These are phyloP conservation scores for Odontamblyopus lacepedii DNA, from an alignment of 2,797 vertebrate genomes.

Conservation along the genomic window DNA sequence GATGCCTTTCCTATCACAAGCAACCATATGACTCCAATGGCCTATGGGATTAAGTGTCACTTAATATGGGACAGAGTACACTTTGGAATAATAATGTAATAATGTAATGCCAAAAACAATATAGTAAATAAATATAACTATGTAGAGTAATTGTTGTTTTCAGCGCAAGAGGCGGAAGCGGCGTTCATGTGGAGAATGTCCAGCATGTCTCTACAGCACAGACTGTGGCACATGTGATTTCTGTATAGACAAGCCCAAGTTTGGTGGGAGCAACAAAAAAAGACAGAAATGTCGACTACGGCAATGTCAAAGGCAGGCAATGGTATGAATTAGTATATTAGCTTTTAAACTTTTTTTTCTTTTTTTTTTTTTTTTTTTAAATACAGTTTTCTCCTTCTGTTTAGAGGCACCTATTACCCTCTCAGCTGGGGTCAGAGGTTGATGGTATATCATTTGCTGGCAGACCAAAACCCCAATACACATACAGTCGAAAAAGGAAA, in stretches of 20 bases:
- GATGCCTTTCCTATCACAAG: neutral
- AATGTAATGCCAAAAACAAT: too few species aligned
- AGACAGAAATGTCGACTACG: conserved; percentile 90
- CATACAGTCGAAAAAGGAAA: conserved; percentile 65
- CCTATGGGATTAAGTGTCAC: neutral
- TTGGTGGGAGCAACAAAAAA: conserved; percentile 91
- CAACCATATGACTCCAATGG: neutral
- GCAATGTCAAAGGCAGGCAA: conserved; percentile 88
- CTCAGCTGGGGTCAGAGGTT: conserved; percentile 62
- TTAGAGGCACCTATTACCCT: conserved; percentile 80
- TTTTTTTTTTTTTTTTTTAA: neutral
- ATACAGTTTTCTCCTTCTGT: conserved; percentile 34
- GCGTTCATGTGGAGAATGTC: conserved; percentile 85
- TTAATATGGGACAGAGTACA: neutral
- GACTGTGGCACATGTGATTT: conserved; percentile 91
- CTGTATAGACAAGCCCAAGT: conserved; percentile 91
- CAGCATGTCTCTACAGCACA: conserved; percentile 82
- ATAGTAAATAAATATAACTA: neutral
- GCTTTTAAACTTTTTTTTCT: neutral
- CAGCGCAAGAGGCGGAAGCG: conserved; percentile 81
- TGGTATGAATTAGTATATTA: conserved; percentile 59
- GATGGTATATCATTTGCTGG: conserved; percentile 46
- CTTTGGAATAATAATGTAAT: neutral
- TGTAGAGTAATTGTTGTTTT: neutral
- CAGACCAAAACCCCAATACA: conserved; percentile 64